Evolutionary conservation across 2,888 invertebrate species (phyloP), one percentile per base, ranked within the genome.

Genomic region (Andrena dorsata): DNA sequence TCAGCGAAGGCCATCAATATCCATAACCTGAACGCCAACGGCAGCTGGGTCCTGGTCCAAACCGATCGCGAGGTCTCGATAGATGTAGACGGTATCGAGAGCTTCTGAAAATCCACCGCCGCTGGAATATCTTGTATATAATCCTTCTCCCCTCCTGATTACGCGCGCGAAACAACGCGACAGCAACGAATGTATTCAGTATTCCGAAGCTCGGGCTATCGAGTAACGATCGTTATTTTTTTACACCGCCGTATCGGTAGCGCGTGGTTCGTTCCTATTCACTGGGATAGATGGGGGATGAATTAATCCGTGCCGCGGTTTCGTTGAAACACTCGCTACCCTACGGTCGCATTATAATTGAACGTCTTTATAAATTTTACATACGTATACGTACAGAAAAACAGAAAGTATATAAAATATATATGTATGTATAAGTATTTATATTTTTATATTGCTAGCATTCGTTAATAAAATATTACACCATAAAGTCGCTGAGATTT

Each of bases 21-120:
- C 51, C 86, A 91, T 26, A 93, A 92, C 73, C 77, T 94, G 64
- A 91, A 92, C 35, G 88, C 92, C 6, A 89, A 88, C 49, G 93
- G 92, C 41, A 92, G 91, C 41, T 94, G 94, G 93, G 88, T 93
- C 64, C 88, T 93, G 2, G 90, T 94, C 32, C 93, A 94, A 80
- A 94, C 93, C 8, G 90, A 88, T 77, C 86, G 87, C 32, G 89
- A 92, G 8, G 85, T 88, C 0, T 71, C 84, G 0, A 76, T 92
- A 51, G 63, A 53, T 20, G 85, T 92, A 3, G 76, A 90, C 10
- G 90, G 89, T 30, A 89, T 92, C n/a, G 87, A 90, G 23, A 86
- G 83, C 68, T 91, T 90, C 65, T 92, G 64, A 89, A 56, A 2
- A 23, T 30, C 16, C 4, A 26, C 10, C 4, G 51, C 13, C 20